phyloP scores from a whole-genome alignment of 2,797 vertebrate genomes.

The Aphelocoma californica region DNA sequence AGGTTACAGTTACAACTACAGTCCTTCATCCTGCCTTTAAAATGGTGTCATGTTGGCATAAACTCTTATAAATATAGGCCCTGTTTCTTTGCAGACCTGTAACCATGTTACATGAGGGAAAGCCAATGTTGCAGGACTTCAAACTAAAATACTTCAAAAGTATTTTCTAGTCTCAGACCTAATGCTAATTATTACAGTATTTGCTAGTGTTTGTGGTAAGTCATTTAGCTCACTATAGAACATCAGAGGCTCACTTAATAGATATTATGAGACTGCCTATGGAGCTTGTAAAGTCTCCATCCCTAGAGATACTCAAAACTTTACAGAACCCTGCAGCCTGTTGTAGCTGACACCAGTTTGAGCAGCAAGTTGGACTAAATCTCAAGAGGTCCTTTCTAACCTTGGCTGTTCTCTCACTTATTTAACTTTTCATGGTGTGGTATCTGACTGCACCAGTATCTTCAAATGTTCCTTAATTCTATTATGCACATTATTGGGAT shows the following conservation, averaged over 20 bases:
- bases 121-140: not conserved
- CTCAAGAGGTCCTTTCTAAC: not conserved
- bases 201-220: not conserved
- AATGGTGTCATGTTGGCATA: not conserved
- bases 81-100: not conserved
- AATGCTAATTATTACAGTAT: not conserved
- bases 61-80: rapidly evolving
- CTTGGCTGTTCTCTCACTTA: not conserved
- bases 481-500: conserved; percentile 90
- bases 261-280: not conserved
- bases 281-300: not conserved
- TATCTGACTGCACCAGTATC: not conserved
- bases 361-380: not conserved
- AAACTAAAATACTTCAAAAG: not conserved
- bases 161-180: not conserved
- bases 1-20: not conserved
- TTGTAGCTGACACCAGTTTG: not conserved
- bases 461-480: conserved; percentile 76
- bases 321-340: not conserved
- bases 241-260: not conserved
- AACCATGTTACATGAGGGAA: not conserved
- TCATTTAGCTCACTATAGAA: not conserved
- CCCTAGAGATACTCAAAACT: not conserved
- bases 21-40: not conserved
- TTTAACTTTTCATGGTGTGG: not conserved